Evolutionary conservation across 2,888 invertebrate genomes (phyloP).

Genomic region (Diogma glabrata): DNA sequence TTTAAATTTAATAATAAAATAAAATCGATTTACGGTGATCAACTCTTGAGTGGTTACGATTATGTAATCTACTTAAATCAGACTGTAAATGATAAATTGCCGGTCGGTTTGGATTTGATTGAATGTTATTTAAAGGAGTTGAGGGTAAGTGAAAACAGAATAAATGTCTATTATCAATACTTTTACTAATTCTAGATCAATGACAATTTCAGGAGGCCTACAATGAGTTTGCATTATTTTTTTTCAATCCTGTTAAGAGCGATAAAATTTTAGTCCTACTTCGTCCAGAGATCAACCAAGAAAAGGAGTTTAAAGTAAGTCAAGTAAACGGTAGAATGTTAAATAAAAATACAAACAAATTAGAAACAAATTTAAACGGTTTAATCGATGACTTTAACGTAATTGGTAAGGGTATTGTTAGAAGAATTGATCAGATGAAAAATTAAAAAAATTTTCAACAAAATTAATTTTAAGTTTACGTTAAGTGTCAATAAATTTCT

Average conservation of each 20-base stretch:
- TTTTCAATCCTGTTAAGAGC: constrained; percentile 83
- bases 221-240: constrained; percentile 71
- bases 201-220: constrained; percentile 58
- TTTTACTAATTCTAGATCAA: neutral
- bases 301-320: constrained; percentile 61
- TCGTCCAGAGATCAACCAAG: constrained; percentile 54
- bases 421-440: constrained; percentile 37
- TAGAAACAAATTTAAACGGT: constrained; percentile 51
- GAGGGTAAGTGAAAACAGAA: constrained; percentile 42
- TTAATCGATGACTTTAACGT: constrained; percentile 59
- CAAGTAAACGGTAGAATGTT: constrained; percentile 2
- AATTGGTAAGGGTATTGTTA: constrained; percentile 54
- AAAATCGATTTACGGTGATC: constrained; percentile 3
- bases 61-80: neutral
- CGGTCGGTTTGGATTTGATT: constrained; percentile 70
- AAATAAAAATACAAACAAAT: constrained; percentile 27
- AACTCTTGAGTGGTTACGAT: neutral
- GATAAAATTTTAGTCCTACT: constrained; percentile 72
- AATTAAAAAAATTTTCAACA: constrained; percentile 12
- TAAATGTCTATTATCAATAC: neutral
- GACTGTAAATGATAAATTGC: constrained; percentile 19
- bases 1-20: neutral
- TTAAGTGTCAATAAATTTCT: neutral
- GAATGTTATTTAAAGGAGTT: constrained; percentile 58
- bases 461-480: neutral